Conservation (phyloP, 2,113 vertebrate species). For the Mesocricetus auratus region DNA sequence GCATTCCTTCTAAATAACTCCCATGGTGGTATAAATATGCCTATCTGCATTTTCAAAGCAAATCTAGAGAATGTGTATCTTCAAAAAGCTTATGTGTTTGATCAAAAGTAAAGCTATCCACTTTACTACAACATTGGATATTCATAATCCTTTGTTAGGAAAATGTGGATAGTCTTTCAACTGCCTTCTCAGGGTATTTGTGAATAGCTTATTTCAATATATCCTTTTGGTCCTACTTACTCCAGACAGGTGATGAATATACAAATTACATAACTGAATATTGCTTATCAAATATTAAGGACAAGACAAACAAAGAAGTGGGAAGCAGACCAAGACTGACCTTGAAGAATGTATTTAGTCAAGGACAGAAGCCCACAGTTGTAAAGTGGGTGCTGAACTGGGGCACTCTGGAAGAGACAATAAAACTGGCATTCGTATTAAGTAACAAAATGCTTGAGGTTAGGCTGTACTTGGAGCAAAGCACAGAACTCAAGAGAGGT, state of each 20-base stretch:
- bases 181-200: neutral
- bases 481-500: constrained; percentile 49
- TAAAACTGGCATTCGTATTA: constrained; percentile 60
- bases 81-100: neutral
- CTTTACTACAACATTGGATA: neutral
- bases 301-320: constrained; percentile 50
- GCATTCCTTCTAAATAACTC: constrained; percentile 26
- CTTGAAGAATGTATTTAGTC: constrained; percentile 50
- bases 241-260: constrained; percentile 19
- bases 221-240: neutral
- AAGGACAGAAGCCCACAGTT: neutral
- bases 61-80: constrained; percentile 24
- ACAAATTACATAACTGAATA: constrained; percentile 40
- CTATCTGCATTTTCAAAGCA: neutral
- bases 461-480: constrained; percentile 56
- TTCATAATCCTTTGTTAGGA: constrained; percentile 33
- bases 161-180: neutral
- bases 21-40: neutral
- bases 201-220: neutral
- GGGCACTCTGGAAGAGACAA: constrained; percentile 53
- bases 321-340: constrained; percentile 18
- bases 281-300: constrained; percentile 67
- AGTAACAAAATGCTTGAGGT: constrained; percentile 59
- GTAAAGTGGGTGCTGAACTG: constrained; percentile 20
- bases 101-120: neutral